Percentiles rank a stretch among this genome's conserved stretches.
Evolutionary conservation across 2,888 invertebrate species (phyloP).

Genomic region (Merodon equestris): DNA sequence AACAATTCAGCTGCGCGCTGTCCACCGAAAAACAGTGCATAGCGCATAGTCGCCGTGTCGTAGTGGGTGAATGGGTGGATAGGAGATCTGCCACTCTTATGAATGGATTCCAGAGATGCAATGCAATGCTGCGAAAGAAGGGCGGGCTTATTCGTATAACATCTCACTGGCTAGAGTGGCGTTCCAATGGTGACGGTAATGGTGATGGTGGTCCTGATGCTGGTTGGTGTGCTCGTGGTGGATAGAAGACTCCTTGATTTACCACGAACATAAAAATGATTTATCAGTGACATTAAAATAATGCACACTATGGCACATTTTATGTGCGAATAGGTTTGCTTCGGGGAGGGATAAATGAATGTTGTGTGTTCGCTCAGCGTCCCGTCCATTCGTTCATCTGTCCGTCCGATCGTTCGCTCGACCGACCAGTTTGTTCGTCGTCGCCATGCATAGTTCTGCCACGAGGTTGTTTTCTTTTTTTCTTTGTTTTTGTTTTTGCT

Average conservation of each 20-base stretch:
- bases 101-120: slow-evolving; percentile 62
- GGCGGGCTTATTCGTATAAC: slow-evolving; percentile 15
- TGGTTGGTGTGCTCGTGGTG: slow-evolving; percentile 31
- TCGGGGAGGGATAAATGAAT: slow-evolving; percentile 62
- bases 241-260: slow-evolving; percentile 75
- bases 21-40: slow-evolving; percentile 58
- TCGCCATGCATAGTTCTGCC: slow-evolving; percentile 47
- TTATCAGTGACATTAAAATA: slow-evolving; percentile 78
- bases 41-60: slow-evolving; percentile 28
- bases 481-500: slow-evolving; percentile 15
- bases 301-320: slow-evolving; percentile 79
- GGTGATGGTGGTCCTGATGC: too few relatives aligned
- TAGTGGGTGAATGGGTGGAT: slow-evolving; percentile 28
- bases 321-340: slow-evolving; percentile 78
- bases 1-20: slow-evolving; percentile 64
- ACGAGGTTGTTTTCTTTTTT: slow-evolving; percentile 5
- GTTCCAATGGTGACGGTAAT: background rate
- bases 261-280: slow-evolving; percentile 79
- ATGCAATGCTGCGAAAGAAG: slow-evolving; percentile 35
- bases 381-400: slow-evolving; percentile 32
- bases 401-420: slow-evolving; percentile 56
- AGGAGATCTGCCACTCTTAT: slow-evolving; percentile 17
- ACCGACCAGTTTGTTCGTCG: slow-evolving; percentile 28
- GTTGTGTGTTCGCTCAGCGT: slow-evolving; percentile 58
- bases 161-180: too few relatives aligned